Conservation (phyloP, 1,140 invertebrate species). For the Pantala flavescens region DNA sequence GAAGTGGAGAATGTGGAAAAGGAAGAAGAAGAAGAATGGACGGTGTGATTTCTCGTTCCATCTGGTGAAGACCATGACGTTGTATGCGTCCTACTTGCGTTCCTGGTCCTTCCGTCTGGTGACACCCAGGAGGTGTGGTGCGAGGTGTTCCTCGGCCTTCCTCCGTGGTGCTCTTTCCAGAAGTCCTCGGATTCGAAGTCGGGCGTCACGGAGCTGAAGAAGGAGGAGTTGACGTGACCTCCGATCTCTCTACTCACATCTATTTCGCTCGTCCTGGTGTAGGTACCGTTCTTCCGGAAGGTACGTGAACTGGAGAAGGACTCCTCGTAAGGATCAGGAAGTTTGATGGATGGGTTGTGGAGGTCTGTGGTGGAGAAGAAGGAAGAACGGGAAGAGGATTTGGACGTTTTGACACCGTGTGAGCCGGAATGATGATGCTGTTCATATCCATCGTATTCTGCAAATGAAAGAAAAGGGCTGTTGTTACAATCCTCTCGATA, state of each 20-base stretch:
- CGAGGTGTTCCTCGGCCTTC: background rate
- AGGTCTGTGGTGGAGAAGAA: background rate
- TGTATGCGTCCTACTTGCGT: background rate
- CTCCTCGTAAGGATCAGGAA: background rate
- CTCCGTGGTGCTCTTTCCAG: background rate
- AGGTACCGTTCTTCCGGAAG: background rate
- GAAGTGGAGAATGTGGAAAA: background rate
- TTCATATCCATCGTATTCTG: too few relatives aligned
- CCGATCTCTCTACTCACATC: background rate
- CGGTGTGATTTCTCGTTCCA: background rate
- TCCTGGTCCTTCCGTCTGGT: background rate
- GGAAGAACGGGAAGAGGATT: background rate
- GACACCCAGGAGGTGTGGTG: background rate
- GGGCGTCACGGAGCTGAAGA: background rate
- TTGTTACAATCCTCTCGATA: too few relatives aligned
- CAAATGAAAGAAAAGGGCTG: too few relatives aligned
- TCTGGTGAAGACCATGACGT: background rate
- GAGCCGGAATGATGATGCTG: background rate
- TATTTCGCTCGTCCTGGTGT: background rate
- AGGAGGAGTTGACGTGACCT: background rate
- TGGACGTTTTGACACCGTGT: background rate
- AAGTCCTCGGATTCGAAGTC: background rate
- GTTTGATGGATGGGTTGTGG: background rate
- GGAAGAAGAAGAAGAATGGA: background rate
- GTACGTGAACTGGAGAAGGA: background rate